Percentiles rank a stretch among this genome's conserved stretches.
phyloP scores from a whole-genome alignment of 2,888 invertebrate genomes.

The Oligia fasciuncula region DNA sequence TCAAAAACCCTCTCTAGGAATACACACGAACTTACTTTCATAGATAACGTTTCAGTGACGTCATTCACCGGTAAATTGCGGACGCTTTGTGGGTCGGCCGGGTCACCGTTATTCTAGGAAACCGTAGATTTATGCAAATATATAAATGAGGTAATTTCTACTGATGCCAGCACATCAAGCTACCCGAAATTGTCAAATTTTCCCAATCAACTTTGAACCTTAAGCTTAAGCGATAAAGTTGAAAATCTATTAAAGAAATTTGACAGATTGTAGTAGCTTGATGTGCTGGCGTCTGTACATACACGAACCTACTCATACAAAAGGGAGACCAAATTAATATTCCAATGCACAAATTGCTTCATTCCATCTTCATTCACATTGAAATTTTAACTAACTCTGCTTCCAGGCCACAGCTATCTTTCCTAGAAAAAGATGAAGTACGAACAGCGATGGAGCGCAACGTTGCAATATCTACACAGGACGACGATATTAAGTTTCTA shows the following conservation, averaged over 20 bases:
- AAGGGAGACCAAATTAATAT: background rate
- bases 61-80: background rate
- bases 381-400: background rate
- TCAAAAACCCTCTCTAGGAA: background rate
- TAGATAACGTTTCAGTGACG: background rate
- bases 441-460: conserved; percentile 65
- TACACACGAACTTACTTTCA: background rate
- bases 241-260: no score
- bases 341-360: background rate
- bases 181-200: no score
- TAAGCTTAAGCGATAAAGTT: no score
- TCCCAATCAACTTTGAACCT: no score
- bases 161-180: no score
- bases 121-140: background rate
- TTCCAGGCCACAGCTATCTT: conserved; percentile 71
- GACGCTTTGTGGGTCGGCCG: background rate
- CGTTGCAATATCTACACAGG: conserved; percentile 74
- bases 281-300: background rate
- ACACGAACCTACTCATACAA: background rate
- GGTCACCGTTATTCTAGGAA: background rate
- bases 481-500: conserved; percentile 76
- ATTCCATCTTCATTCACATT: background rate
- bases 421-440: conserved; percentile 63
- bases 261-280: no score
- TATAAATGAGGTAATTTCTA: background rate